Evolutionary conservation across 53 echinoderm and acorn worm species (phyloP).

Genomic region (Echinometra lucunter): DNA sequence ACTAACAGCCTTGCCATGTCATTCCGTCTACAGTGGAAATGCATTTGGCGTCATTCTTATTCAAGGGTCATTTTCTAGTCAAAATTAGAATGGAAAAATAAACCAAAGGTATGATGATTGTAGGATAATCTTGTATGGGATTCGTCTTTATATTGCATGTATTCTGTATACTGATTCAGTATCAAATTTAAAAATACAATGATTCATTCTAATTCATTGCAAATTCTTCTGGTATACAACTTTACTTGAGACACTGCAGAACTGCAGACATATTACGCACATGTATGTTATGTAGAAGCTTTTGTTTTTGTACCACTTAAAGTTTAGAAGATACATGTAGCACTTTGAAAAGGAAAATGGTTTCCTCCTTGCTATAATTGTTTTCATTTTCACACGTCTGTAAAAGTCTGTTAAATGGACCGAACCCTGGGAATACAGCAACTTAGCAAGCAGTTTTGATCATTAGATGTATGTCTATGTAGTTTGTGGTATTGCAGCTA

Average conservation of each 20-base stretch:
- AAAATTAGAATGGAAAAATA: too few species aligned
- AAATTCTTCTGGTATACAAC: neutral
- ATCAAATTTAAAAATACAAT: too few species aligned
- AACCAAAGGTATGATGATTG: too few species aligned
- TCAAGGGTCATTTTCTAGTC: too few species aligned
- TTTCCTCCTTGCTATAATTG: slow-evolving; percentile 3
- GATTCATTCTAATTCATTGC: neutral
- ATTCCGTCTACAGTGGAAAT: too few species aligned
- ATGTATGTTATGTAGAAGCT: too few species aligned
- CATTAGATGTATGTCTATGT: neutral
- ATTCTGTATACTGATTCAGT: too few species aligned
- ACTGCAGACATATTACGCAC: neutral
- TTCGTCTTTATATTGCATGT: too few species aligned
- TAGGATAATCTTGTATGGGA: too few species aligned
- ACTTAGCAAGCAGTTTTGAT: neutral
- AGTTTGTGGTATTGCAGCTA: neutral
- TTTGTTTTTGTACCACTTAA: neutral
- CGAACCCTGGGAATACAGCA: slow-evolving; percentile 35
- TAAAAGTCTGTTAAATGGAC: neutral
- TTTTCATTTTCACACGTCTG: slow-evolving; percentile 24
- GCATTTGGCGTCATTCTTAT: too few species aligned
- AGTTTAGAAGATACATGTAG: neutral
- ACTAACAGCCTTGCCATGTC: too few species aligned
- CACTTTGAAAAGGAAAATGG: neutral
- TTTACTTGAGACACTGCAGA: neutral